A percentile compares a stretch with the other conserved stretches of the same genome.
Evolutionary conservation across 2,113 vertebrate genomes (phyloP).

Genomic region (Xyliphius kryptos): DNA sequence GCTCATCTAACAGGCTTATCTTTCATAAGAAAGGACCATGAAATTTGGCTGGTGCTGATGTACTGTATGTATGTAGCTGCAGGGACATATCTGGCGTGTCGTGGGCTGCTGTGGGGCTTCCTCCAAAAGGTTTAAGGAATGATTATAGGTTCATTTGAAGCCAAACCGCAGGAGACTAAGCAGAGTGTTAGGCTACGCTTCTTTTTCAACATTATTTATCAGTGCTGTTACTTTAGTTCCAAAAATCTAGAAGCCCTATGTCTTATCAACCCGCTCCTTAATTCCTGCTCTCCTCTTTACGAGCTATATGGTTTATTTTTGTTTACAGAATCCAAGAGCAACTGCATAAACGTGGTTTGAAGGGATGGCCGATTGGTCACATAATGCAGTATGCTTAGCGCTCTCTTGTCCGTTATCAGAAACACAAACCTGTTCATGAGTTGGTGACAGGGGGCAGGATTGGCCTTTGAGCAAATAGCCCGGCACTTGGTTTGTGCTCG

Average conservation of each 20-base stretch:
- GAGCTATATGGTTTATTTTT: no score
- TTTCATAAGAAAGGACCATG: conserved; percentile 55
- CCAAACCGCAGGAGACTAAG: conserved; percentile 12
- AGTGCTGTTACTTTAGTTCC: conserved; percentile 2
- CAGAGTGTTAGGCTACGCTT: conserved; percentile 13
- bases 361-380: conserved; percentile 16
- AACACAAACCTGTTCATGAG: conserved; percentile 28
- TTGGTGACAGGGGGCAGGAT: conserved; percentile 17
- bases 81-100: no score
- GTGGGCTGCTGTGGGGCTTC: conserved; percentile 29
- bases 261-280: conserved; percentile 15
- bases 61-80: no score
- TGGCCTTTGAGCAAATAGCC: conserved; percentile 40
- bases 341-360: no score
- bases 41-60: no score
- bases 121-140: conserved; percentile 20
- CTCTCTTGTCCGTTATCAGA: conserved; percentile 28
- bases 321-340: no score
- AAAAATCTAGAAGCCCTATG: no score
- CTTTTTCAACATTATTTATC: no score
- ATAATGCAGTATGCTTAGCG: conserved; percentile 21
- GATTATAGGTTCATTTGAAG: conserved; percentile 30
- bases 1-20: no score
- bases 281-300: no score
- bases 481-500: conserved; percentile 27